Evolutionary conservation across 2,113 vertebrate genomes (phyloP).

Genomic region (Catharus fuscescens): DNA sequence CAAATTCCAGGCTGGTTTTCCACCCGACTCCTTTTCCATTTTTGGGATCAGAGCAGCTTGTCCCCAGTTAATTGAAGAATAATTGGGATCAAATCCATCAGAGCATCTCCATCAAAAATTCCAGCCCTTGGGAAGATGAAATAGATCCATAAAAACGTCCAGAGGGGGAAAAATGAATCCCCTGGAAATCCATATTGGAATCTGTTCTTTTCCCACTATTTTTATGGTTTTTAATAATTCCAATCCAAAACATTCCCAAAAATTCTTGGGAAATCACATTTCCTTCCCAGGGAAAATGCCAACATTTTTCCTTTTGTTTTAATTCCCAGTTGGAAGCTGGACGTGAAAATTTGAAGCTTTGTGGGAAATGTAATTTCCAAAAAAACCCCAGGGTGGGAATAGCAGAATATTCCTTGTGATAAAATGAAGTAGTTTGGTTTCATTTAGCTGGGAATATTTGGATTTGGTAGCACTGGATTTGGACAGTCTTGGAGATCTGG

Average conservation of each 20-base stretch:
- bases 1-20: background rate
- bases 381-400: background rate
- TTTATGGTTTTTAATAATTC: background rate
- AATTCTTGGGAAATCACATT: background rate
- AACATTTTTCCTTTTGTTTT: background rate
- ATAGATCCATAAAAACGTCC: background rate
- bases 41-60: background rate
- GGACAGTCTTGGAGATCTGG: accelerated
- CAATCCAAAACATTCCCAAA: background rate
- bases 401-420: background rate
- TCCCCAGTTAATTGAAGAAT: background rate
- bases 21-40: background rate
- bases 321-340: background rate
- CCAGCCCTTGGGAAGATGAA: background rate
- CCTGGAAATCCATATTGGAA: background rate
- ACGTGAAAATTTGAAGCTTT: background rate
- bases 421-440: accelerated
- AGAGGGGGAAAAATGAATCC: accelerated
- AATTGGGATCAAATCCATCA: background rate
- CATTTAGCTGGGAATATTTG: accelerated
- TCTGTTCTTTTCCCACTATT: background rate
- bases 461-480: accelerated
- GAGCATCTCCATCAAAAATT: background rate
- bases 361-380: background rate
- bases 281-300: background rate